Evolutionary conservation across 2,113 vertebrate genomes (phyloP).

Genomic region (Psilopsiagon aymara): DNA sequence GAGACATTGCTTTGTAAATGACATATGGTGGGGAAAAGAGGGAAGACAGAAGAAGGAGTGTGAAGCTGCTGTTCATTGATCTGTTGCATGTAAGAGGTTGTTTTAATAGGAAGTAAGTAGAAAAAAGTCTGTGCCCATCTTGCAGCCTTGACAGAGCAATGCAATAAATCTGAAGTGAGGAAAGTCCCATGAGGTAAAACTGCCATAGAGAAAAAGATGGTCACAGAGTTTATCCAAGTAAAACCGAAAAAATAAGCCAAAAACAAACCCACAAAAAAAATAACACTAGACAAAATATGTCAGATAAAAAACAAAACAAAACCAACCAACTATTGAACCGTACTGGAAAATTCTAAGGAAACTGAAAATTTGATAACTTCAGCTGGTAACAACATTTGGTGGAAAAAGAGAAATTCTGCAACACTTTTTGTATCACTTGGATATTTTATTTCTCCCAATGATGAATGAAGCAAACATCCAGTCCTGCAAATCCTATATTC

Average conservation of each 20-base stretch:
- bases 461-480: background rate
- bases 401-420: background rate
- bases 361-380: background rate
- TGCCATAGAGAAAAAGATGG: background rate
- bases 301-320: background rate
- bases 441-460: background rate
- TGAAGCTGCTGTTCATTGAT: background rate
- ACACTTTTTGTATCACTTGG: background rate
- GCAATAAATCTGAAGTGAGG: background rate
- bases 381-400: background rate
- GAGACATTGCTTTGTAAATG: background rate
- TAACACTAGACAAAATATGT: background rate
- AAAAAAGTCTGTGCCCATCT: background rate
- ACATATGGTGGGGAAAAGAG: background rate
- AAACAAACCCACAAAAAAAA: too few relatives aligned
- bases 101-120: background rate
- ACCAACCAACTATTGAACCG: background rate
- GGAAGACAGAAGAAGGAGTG: background rate
- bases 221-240: background rate
- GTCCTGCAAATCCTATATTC: background rate
- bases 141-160: background rate
- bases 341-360: background rate
- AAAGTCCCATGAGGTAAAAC: background rate
- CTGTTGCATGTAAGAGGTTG: background rate
- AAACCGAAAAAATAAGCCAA: background rate